phyloP scores from a whole-genome alignment of 2,888 invertebrate species.

The Incurvaria masculella region DNA sequence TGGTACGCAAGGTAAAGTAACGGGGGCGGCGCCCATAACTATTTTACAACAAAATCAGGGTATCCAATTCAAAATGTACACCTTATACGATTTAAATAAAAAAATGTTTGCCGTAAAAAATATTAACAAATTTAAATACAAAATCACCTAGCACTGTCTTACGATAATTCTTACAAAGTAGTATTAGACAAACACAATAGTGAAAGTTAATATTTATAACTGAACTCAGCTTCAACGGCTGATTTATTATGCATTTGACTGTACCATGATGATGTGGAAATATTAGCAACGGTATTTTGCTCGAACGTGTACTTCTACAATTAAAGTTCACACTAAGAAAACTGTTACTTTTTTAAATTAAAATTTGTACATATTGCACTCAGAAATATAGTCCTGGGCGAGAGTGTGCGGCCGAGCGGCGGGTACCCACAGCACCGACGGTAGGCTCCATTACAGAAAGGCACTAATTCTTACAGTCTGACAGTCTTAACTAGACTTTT shows the following conservation, averaged over 20 bases:
- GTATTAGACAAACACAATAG: constrained; percentile 45
- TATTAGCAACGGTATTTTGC: background rate
- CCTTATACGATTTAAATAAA: background rate
- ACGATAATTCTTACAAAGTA: constrained; percentile 25
- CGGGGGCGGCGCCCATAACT: too few species aligned
- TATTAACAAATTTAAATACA: constrained; percentile 32
- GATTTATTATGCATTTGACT: constrained; percentile 43
- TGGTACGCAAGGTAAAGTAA: background rate
- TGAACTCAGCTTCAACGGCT: constrained; percentile 41
- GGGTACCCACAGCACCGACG: too few species aligned
- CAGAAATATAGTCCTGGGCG: too few species aligned
- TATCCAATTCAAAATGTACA: background rate
- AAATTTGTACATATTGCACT: constrained; percentile 75
- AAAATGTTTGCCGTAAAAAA: background rate
- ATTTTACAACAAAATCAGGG: too few species aligned
- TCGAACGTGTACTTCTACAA: constrained; percentile 29
- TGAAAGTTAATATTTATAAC: constrained; percentile 27
- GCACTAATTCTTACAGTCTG: too few species aligned
- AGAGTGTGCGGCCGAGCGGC: too few species aligned
- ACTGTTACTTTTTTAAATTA: constrained; percentile 53
- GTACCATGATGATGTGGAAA: constrained; percentile 42
- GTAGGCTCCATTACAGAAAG: too few species aligned
- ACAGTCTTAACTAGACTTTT: too few species aligned
- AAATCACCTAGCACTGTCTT: constrained; percentile 48
- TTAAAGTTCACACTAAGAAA: constrained; percentile 51